Conservation (phyloP, 2,113 vertebrate genomes). For the Hoplias malabaricus region DNA sequence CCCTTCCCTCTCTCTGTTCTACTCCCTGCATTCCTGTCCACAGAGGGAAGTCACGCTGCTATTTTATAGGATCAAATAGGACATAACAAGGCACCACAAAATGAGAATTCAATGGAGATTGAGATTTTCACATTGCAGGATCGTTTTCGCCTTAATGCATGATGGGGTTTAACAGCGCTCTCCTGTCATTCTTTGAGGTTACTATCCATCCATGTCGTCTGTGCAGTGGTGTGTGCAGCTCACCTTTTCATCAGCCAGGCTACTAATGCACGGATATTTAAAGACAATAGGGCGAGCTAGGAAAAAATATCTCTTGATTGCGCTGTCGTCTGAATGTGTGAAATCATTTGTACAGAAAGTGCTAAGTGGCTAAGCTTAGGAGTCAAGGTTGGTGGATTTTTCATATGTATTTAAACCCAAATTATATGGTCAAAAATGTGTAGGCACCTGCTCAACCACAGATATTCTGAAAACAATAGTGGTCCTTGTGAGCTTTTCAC, state of each 20-base stretch:
- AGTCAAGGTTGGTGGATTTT: not conserved
- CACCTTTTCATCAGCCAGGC: not conserved
- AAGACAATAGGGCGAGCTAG: not conserved
- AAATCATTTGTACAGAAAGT: not conserved
- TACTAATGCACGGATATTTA: not conserved
- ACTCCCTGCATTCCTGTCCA: not conserved
- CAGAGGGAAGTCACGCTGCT: not conserved
- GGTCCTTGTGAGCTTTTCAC: too few relatives aligned
- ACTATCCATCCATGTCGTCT: not conserved
- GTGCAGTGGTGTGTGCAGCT: not conserved
- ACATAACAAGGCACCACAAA: not conserved
- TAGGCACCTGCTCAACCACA: too few relatives aligned
- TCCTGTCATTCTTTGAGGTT: not conserved
- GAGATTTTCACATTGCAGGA: slow-evolving; percentile 1
- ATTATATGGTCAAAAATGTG: too few relatives aligned
- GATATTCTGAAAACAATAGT: too few relatives aligned
- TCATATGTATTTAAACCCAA: too few relatives aligned
- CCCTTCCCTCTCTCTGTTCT: not conserved
- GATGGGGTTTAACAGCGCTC: not conserved
- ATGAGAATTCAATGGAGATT: slow-evolving; percentile 12
- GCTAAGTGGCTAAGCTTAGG: not conserved
- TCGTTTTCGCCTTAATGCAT: not conserved
- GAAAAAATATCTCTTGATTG: not conserved
- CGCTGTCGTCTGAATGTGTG: not conserved
- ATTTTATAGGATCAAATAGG: slow-evolving; percentile 13